These are phyloP conservation scores for Ornithoptera priamus DNA, from an alignment of 2,888 invertebrate genomes.

Conservation along the genomic window DNA sequence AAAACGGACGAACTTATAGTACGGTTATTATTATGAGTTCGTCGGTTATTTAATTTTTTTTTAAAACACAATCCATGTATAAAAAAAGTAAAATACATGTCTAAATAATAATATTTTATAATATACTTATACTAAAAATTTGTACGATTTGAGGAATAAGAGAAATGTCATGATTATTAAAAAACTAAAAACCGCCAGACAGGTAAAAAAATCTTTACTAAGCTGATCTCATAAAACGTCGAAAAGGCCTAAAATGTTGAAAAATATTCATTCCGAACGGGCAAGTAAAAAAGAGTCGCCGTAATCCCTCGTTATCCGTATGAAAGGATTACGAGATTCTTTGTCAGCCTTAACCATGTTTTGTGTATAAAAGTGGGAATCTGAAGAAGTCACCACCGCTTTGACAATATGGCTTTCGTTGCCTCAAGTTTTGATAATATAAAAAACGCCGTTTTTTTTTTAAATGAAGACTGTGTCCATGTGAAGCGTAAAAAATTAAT, in stretches of 20 bases:
- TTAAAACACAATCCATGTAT: too few species aligned
- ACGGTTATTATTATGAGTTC: neutral
- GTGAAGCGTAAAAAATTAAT: too few species aligned
- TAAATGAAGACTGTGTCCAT: too few species aligned
- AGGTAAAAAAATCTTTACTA: neutral
- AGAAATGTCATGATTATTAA: neutral
- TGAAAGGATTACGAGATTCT: slow-evolving; percentile 68
- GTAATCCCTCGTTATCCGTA: slow-evolving; percentile 63
- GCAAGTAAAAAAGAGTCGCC: slow-evolving; percentile 51
- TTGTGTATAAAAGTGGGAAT: slow-evolving; percentile 53
- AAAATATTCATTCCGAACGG: slow-evolving; percentile 40
- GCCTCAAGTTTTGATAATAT: slow-evolving; percentile 23
- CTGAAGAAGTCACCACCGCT: slow-evolving; percentile 50
- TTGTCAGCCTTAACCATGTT: slow-evolving; percentile 55
- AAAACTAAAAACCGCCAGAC: slow-evolving; percentile 8
- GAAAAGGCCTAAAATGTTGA: slow-evolving; percentile 6
- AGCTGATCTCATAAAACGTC: slow-evolving; percentile 4
- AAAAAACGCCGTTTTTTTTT: neutral
- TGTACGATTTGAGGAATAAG: too few species aligned
- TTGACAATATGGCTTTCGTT: slow-evolving; percentile 15
- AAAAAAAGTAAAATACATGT: too few species aligned
- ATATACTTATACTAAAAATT: too few species aligned
- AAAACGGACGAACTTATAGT: neutral
- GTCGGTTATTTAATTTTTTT: neutral
- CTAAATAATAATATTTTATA: too few species aligned